Evolutionary conservation across 1,140 invertebrate species (phyloP), one percentile per base, ranked within the genome.

Genomic region (Tetragnatha versicolor): DNA sequence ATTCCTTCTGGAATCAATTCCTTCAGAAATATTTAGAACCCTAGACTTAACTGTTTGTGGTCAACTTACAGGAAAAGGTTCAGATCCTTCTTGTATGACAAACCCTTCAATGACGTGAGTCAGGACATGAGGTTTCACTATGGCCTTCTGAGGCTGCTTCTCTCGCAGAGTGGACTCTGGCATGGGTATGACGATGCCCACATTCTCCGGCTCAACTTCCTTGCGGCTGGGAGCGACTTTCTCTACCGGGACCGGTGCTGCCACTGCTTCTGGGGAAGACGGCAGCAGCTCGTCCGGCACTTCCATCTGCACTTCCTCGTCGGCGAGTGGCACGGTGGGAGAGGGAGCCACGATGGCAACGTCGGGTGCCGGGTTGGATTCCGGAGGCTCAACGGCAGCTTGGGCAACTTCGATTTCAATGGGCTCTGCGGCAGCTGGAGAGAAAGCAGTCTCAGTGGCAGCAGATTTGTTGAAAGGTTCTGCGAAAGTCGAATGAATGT

Each of bases 81-180:
- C 81, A 20, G 82, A 66, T 39, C 90, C 90, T 89, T 99, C 97
- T 86, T 97, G 95, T 82, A 98, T 98, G 3, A 98, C 93, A 86
- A 96, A 98, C 22, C 96, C 96, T 87, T 98, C 96, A 75, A 98
- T 98, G 2, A 98, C 94, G 85, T 98, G 97, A 0, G 96, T 98
- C 10, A 98, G 87, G 2, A 98, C 94, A 84, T 98, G 95, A 0
- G 96, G 96, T 86, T 97, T 97, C 0, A 98, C 95, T 90, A 98
- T 93, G 0, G 94, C 94, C 86, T 95, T 96, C 51, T 82, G 79
- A 12, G 77, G 80, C 20, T 85, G 85, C 27, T 83, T 83, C 75
- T 75, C 70, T 49, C 55, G 66, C 20, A 22, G n/a, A 17, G 47
- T 31, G 4, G 45, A 5, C 20, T 75, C 79, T 35, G 79, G 33